A percentile compares a stretch with the other conserved stretches of the same genome.
phyloP scores from a whole-genome alignment of 2,113 vertebrate genomes.

The Diphyllodes magnificus region DNA sequence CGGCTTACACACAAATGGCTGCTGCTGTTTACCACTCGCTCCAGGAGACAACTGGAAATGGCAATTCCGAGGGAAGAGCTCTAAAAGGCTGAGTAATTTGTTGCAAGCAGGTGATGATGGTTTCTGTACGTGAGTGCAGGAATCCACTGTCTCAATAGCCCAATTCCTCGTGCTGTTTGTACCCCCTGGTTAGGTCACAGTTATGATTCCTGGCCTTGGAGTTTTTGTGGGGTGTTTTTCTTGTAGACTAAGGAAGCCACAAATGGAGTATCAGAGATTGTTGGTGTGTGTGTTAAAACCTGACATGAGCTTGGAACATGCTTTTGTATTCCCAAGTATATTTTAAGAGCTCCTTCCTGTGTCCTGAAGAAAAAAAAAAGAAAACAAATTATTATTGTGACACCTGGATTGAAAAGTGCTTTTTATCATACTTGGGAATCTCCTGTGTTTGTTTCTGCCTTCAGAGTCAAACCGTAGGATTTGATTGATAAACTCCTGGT shows the following conservation, averaged over 20 bases:
- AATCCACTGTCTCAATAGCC: fast-evolving
- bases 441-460: not conserved
- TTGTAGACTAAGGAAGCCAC: not conserved
- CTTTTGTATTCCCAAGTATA: not conserved
- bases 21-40: not conserved
- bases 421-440: not conserved
- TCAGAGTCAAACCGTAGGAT: not conserved
- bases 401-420: not conserved
- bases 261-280: not conserved
- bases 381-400: not conserved
- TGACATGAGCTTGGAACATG: not conserved
- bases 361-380: not conserved
- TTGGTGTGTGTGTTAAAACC: not conserved
- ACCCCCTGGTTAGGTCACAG: not conserved
- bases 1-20: not conserved
- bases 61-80: not conserved
- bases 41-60: not conserved
- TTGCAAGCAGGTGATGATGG: not conserved
- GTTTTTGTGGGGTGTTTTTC: fast-evolving
- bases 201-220: not conserved
- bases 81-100: not conserved
- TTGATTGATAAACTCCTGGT: not conserved
- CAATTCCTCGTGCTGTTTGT: not conserved
- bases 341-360: not conserved
- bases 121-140: fast-evolving